Evolutionary conservation across 1,140 invertebrate genomes (phyloP).

Genomic region (Camponotus vicinus): DNA sequence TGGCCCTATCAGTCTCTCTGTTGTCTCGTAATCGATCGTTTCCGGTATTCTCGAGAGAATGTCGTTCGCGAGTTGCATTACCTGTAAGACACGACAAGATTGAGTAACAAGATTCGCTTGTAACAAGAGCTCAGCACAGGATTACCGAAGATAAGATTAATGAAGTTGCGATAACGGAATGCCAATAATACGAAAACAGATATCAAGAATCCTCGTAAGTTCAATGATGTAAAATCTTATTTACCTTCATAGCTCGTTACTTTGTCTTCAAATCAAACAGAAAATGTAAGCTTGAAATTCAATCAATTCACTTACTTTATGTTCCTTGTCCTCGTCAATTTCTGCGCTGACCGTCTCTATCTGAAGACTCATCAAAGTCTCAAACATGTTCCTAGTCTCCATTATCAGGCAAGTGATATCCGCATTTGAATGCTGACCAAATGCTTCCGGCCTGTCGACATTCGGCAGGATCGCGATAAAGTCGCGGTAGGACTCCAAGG

Average conservation of each 20-base stretch:
- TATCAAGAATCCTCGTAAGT: background rate
- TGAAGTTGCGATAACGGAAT: background rate
- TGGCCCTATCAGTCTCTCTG: constrained; percentile 90
- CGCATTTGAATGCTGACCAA: constrained; percentile 96
- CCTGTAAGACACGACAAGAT: constrained; percentile 82
- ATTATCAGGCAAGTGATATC: constrained; percentile 95
- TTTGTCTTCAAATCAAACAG: background rate
- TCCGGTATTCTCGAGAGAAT: constrained; percentile 90
- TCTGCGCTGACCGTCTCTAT: constrained; percentile 87
- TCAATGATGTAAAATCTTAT: background rate
- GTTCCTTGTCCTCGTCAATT: constrained; percentile 89
- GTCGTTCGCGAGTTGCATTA: constrained; percentile 90
- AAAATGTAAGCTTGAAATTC: background rate
- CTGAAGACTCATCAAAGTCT: constrained; percentile 93
- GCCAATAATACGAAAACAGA: constrained; percentile 1
- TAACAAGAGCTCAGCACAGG: background rate
- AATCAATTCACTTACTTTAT: constrained; percentile 86
- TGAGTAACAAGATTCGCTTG: background rate
- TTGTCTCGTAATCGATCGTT: constrained; percentile 91
- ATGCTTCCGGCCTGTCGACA: constrained; percentile 93
- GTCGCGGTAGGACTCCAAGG: constrained; percentile 92
- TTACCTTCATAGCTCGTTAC: background rate
- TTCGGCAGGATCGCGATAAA: constrained; percentile 92
- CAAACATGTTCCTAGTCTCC: constrained; percentile 92
- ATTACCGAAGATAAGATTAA: constrained; percentile 13